These are phyloP conservation scores for Catalaphyllia jardinei DNA, from an alignment of 64 coral and sea anemone species.

Conservation along the genomic window DNA sequence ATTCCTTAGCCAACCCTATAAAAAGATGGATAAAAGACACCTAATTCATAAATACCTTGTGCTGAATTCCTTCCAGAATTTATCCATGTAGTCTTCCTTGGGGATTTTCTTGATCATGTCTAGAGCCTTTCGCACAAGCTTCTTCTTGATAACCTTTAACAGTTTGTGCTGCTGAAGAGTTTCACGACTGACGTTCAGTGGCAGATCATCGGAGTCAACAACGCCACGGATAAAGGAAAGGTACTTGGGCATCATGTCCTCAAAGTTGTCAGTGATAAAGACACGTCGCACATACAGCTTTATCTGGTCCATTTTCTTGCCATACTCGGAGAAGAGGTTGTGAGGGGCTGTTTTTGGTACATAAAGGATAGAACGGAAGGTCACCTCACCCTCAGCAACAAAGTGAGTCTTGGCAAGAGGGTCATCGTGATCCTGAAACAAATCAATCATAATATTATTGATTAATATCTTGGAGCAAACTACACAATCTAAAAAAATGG, in stretches of 20 bases:
- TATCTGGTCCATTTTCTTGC: constrained; percentile 96
- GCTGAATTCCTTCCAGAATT: constrained; percentile 99
- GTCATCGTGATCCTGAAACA: constrained; percentile 86
- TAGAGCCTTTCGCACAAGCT: constrained; percentile 94
- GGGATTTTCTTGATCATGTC: constrained; percentile 99
- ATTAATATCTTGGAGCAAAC: too few species aligned
- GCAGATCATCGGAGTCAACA: constrained; percentile 96
- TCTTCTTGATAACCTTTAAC: constrained; percentile 97
- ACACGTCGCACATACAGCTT: constrained; percentile 98
- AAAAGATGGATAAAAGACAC: background rate
- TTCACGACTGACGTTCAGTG: constrained; percentile 96
- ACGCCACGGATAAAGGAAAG: constrained; percentile 87
- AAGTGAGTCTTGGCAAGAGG: constrained; percentile 91
- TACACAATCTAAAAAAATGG: too few species aligned
- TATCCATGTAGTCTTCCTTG: constrained; percentile 98
- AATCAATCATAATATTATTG: background rate
- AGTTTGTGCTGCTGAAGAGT: constrained; percentile 97
- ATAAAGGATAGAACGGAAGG: constrained; percentile 96
- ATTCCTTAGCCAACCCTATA: background rate
- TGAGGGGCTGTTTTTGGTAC: constrained; percentile 82
- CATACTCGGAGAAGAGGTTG: constrained; percentile 92
- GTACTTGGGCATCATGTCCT: constrained; percentile 99
- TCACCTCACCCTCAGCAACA: constrained; percentile 98
- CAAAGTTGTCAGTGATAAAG: constrained; percentile 99
- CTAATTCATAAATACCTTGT: constrained; percentile 70